Base-by-base conservation (phyloP, 1,140 invertebrate species). In the Anastrepha ludens region DNA sequence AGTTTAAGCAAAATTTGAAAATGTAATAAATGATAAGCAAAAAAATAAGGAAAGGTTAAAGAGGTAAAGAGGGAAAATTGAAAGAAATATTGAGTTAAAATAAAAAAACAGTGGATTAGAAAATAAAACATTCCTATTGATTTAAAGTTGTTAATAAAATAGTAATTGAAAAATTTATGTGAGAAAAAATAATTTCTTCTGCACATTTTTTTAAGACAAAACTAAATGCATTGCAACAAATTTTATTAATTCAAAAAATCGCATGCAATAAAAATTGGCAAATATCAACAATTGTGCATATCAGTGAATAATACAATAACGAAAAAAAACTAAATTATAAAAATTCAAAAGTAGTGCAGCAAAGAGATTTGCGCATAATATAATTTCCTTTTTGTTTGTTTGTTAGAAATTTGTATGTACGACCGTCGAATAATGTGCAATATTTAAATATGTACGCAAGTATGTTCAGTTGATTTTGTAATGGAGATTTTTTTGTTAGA, bases 211-310 rank as follows among this genome's bases (percentile, higher is more conserved):
- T 55, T 55, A 8, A 55, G 50, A 8, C 0, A 55, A 55, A 55
- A 55, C 29, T 29, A 29, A 29, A 29, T n/a, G 29, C 29, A 29
- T 0, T 8, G 3, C 6, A 55, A 2, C 6, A 55, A 8, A 55
- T 55, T 55, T 55, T 6, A 55, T 55, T 55, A 1, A 8, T 55
- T 2, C 50, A 55, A 55, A 55, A 67, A 67, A 44, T 13, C 1
- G 2, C 1, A 86, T 86, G 62, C 85, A 86, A 86, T 86, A 65
- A 9, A 60, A 59, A 44, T 62, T 62, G 62, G 44, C 85, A 86
- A 86, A 86, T 62, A 62, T 86, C 85, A 62, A 39, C 29, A 86
- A 60, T 44, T 64, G 50, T 62, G 58, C 58, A 86, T 62, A 86
- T 86, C 62, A 60, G 62, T 86, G 58, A 55, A 41, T 41, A 59